phyloP scores from a whole-genome alignment of 2,888 invertebrate genomes.

The Buathra laborator region DNA sequence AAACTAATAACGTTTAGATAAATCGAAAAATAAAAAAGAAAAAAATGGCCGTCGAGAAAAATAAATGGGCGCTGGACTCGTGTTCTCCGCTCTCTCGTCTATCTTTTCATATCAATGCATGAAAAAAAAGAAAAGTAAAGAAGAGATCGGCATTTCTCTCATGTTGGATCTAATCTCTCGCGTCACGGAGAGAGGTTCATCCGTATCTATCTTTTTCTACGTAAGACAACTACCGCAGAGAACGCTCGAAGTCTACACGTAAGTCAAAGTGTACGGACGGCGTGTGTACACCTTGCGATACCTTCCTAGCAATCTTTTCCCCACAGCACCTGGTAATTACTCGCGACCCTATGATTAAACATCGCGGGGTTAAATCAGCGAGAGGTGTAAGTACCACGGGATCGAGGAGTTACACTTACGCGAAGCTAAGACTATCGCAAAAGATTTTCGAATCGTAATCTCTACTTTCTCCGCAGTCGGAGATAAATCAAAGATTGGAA shows the following conservation, averaged over 20 bases:
- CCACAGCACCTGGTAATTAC: conserved; percentile 33
- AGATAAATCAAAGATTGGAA: conserved; percentile 44
- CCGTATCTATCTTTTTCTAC: conserved; percentile 10
- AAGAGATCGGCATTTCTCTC: conserved; percentile 28
- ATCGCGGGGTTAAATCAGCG: conserved; percentile 12
- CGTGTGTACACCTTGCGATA: conserved; percentile 58
- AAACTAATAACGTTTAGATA: not conserved
- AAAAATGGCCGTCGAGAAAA: too few species aligned
- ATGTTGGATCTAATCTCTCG: conserved; percentile 48
- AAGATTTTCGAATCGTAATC: conserved; percentile 22
- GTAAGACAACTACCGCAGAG: conserved; percentile 8
- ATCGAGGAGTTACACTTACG: not conserved
- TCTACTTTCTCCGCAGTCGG: conserved; percentile 33
- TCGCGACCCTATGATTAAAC: conserved; percentile 50
- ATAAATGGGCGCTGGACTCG: not conserved
- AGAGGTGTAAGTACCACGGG: not conserved
- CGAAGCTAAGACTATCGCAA: not conserved
- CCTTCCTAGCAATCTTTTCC: conserved; percentile 18
- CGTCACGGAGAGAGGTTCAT: conserved; percentile 46
- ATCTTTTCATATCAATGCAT: not conserved
- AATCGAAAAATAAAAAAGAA: not conserved
- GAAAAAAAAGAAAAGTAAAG: conserved; percentile 14
- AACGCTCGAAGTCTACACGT: not conserved
- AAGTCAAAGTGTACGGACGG: conserved; percentile 30
- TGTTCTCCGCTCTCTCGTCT: not conserved